phyloP scores from a whole-genome alignment of 2,888 invertebrate species.

The Lypha dubia region DNA sequence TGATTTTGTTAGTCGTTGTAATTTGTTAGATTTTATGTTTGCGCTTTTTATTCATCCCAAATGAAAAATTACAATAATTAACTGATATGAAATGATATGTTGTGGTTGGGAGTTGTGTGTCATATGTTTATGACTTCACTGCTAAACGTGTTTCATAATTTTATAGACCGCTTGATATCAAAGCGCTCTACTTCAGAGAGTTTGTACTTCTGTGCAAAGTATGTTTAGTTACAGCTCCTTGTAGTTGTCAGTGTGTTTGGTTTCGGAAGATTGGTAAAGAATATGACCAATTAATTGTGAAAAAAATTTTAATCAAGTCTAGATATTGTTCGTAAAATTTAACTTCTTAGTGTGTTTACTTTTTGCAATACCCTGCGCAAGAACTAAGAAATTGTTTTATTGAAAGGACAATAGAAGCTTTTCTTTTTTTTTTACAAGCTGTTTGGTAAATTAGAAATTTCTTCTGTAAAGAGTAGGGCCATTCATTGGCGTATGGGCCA shows the following conservation, averaged over 20 bases:
- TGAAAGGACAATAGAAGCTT: too few species aligned
- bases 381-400: too few species aligned
- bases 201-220: too few species aligned
- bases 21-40: constrained; percentile 44
- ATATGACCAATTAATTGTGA: background rate
- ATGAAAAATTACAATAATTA: constrained; percentile 74
- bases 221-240: background rate
- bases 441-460: too few species aligned
- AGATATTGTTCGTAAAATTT: background rate
- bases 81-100: constrained; percentile 72
- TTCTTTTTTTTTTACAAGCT: too few species aligned
- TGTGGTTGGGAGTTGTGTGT: constrained; percentile 71
- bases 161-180: background rate
- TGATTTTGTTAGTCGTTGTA: constrained; percentile 11
- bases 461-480: too few species aligned
- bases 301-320: background rate
- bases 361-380: too few species aligned
- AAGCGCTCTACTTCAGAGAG: background rate
- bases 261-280: background rate
- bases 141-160: background rate
- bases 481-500: too few species aligned
- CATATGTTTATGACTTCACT: constrained; percentile 50
- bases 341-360: background rate
- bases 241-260: background rate
- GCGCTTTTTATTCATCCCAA: constrained; percentile 4